These are phyloP conservation scores for Muscicapa comitata DNA, from an alignment of 2,797 vertebrate genomes.

Conservation along the genomic window DNA sequence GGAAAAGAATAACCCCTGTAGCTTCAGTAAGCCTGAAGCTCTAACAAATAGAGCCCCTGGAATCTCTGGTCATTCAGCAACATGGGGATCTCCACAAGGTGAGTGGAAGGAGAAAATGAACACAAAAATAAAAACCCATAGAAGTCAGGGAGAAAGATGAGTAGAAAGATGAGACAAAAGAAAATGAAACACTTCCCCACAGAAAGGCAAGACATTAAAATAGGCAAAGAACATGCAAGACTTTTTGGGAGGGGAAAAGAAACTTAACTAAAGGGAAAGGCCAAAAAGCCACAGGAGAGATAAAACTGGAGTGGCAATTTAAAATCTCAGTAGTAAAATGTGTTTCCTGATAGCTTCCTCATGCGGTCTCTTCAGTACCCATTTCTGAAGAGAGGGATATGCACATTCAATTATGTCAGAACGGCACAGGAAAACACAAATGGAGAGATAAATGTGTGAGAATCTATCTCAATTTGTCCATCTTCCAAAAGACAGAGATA, in stretches of 20 bases:
- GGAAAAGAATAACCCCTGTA: background rate
- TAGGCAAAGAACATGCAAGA: background rate
- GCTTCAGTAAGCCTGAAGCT: background rate
- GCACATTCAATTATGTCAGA: background rate
- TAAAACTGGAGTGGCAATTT: background rate
- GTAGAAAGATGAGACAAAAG: background rate
- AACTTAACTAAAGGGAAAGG: background rate
- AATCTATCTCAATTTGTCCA: background rate
- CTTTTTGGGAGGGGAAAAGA: background rate
- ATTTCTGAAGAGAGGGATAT: background rate
- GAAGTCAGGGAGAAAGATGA: background rate
- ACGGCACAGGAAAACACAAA: background rate
- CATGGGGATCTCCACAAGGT: background rate
- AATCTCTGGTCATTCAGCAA: background rate
- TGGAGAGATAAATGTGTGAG: background rate
- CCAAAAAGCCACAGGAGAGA: background rate
- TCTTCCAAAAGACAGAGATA: background rate
- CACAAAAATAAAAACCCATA: background rate
- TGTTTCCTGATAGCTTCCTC: background rate
- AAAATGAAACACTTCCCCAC: background rate
- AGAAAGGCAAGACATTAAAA: background rate
- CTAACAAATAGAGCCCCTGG: background rate
- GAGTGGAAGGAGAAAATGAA: background rate
- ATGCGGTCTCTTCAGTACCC: background rate
- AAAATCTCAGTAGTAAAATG: background rate